Conservation (phyloP, 2,797 vertebrate genomes). For the Threskiornis aethiopicus region DNA sequence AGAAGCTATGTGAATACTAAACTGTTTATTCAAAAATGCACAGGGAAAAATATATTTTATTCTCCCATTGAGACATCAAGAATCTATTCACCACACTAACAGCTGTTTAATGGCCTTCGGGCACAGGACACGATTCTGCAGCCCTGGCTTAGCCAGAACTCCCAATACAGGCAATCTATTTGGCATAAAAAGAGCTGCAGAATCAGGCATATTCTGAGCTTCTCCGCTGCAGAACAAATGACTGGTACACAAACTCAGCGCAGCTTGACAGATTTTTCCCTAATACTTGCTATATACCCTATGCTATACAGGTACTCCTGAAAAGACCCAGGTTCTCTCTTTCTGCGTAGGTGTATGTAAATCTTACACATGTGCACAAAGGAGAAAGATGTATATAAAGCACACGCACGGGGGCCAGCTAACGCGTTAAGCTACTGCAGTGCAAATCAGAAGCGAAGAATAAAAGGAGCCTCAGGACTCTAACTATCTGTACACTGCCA, state of each 20-base stretch:
- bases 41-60: constrained; percentile 41
- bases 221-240: neutral
- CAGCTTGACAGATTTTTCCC: neutral
- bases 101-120: constrained; percentile 56
- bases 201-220: neutral
- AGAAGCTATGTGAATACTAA: constrained; percentile 51
- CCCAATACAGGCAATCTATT: neutral
- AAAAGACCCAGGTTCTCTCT: neutral
- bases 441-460: neutral
- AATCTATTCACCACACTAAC: constrained; percentile 42
- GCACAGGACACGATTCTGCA: constrained; percentile 19
- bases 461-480: neutral
- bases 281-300: neutral
- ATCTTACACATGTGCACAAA: neutral
- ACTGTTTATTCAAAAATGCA: constrained; percentile 34
- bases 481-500: neutral
- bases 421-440: neutral
- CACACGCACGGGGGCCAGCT: neutral
- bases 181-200: constrained; percentile 23
- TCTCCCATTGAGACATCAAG: constrained; percentile 47
- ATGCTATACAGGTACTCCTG: neutral
- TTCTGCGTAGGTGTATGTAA: neutral
- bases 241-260: neutral
- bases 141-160: constrained; percentile 15
- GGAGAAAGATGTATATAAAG: neutral